These are phyloP conservation scores for Chromoteleia sp. DNA, from an alignment of 2,888 invertebrate genomes.

Conservation along the genomic window DNA sequence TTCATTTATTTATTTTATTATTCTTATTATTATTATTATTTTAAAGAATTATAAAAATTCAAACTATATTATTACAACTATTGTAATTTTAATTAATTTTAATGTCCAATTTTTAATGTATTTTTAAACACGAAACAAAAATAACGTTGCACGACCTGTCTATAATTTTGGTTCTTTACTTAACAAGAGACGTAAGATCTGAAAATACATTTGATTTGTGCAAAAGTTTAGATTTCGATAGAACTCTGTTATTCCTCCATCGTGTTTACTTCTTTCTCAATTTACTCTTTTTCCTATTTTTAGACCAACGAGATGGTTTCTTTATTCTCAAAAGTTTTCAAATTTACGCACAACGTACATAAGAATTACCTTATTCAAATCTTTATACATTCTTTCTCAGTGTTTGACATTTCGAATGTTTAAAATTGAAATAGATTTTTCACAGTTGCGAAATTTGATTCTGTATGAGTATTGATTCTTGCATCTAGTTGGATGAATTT, in stretches of 20 bases:
- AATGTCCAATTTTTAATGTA: no score
- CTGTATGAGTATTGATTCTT: no score
- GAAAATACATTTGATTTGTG: constrained; percentile 50
- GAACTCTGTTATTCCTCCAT: constrained; percentile 19
- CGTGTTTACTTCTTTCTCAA: constrained; percentile 26
- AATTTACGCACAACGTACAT: constrained; percentile 31
- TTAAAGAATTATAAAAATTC: no score
- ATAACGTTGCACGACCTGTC: constrained; percentile 1
- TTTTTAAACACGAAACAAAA: no score
- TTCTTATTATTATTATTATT: no score
- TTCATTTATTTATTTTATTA: no score
- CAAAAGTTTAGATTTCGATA: constrained; percentile 22
- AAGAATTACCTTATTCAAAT: background rate
- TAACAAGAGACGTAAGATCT: constrained; percentile 21
- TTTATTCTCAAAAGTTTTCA: constrained; percentile 42
- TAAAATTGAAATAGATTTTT: background rate
- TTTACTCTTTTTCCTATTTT: constrained; percentile 52
- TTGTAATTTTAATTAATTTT: background rate
- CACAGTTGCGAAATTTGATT: no score
- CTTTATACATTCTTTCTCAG: background rate
- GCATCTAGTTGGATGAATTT: no score
- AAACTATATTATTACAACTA: no score
- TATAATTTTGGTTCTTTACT: constrained; percentile 3
- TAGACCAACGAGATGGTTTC: constrained; percentile 41
- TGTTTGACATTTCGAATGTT: background rate